These are phyloP conservation scores for Dicrostonyx torquatus DNA, from an alignment of 2,797 vertebrate species.

Conservation along the genomic window DNA sequence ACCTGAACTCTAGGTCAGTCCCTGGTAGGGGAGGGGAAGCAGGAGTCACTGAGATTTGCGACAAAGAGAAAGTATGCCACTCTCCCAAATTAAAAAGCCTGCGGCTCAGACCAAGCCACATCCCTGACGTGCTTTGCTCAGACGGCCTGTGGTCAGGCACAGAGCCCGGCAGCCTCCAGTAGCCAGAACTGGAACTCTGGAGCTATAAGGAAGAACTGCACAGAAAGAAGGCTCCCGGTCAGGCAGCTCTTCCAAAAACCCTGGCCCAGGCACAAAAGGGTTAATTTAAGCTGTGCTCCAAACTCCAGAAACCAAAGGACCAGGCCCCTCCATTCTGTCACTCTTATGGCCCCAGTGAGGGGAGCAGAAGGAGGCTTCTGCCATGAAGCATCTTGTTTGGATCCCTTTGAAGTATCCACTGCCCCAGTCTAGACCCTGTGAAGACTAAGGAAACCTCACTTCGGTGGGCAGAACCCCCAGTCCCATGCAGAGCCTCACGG, in stretches of 20 bases:
- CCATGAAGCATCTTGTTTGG: slow-evolving; percentile 46
- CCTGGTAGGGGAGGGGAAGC: background rate
- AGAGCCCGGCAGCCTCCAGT: background rate
- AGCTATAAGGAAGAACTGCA: background rate
- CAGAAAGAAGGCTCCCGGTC: background rate
- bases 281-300: background rate
- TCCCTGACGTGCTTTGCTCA: background rate
- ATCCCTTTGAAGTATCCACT: slow-evolving; percentile 29
- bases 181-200: background rate
- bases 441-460: background rate
- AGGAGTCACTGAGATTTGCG: background rate
- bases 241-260: background rate
- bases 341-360: background rate
- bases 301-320: slow-evolving; percentile 13
- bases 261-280: background rate
- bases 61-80: background rate
- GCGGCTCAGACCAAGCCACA: background rate
- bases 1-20: background rate
- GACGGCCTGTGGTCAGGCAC: background rate
- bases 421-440: background rate
- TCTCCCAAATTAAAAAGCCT: background rate
- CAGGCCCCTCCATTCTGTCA: background rate
- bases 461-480: background rate
- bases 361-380: background rate
- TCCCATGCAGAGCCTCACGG: background rate